Conservation (phyloP, 2,797 vertebrate genomes). For the Lagocephalus sceleratus region DNA sequence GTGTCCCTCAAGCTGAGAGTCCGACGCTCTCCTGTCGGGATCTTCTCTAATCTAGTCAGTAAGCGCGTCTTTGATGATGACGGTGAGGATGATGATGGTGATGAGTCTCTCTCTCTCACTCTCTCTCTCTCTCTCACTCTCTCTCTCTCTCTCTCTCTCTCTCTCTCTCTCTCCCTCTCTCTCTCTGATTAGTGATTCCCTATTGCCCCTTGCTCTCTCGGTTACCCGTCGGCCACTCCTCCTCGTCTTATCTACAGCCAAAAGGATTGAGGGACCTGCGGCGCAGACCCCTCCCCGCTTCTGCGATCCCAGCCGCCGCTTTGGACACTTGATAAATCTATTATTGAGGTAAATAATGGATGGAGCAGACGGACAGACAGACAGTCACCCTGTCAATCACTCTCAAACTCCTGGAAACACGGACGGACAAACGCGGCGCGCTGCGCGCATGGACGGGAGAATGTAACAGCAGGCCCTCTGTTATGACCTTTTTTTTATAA, state of each 20-base stretch:
- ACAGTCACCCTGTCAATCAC: slow-evolving; percentile 17
- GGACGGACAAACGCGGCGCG: background rate
- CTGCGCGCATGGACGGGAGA: background rate
- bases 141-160: slow-evolving; percentile 17
- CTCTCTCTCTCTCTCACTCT: slow-evolving; percentile 34
- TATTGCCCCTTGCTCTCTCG: slow-evolving; percentile 72
- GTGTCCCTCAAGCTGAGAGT: slow-evolving; percentile 29
- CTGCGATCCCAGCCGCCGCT: slow-evolving; percentile 52
- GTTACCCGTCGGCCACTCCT: slow-evolving; percentile 81
- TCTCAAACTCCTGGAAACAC: slow-evolving; percentile 3
- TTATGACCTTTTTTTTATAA: too few relatives aligned
- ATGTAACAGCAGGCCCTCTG: too few relatives aligned
- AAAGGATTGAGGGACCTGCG: slow-evolving; percentile 72
- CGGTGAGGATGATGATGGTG: slow-evolving; percentile 46
- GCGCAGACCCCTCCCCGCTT: slow-evolving; percentile 77
- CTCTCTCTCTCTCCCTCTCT: slow-evolving; percentile 35
- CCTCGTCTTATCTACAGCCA: slow-evolving; percentile 83
- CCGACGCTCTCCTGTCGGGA: slow-evolving; percentile 37
- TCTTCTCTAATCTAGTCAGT: slow-evolving; percentile 72
- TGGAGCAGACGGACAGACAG: slow-evolving; percentile 42
- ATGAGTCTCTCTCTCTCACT: slow-evolving; percentile 48
- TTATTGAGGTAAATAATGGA: slow-evolving; percentile 74
- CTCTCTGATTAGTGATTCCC: slow-evolving; percentile 80
- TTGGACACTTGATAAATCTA: slow-evolving; percentile 68
- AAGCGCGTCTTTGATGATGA: slow-evolving; percentile 74